These are phyloP conservation scores for Philotrypesis tridentata DNA, from an alignment of 1,140 invertebrate genomes.

Conservation along the genomic window DNA sequence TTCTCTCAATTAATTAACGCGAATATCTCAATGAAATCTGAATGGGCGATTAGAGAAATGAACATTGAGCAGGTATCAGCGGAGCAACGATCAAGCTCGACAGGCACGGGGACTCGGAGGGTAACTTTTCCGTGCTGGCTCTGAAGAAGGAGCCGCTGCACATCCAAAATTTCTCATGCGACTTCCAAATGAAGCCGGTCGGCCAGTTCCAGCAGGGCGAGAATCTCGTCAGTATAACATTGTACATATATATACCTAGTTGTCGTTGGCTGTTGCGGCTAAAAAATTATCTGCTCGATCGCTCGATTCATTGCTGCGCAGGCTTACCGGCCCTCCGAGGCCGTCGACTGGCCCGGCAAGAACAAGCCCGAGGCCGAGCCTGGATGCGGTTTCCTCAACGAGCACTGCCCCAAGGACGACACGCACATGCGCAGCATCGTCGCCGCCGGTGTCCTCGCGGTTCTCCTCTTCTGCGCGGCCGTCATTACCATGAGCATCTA, in stretches of 20 bases:
- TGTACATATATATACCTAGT: too few relatives aligned
- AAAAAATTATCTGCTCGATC: too few relatives aligned
- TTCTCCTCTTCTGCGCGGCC: constrained; percentile 84
- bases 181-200: constrained; percentile 85
- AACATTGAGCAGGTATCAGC: constrained; percentile 85
- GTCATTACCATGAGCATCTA: constrained; percentile 91
- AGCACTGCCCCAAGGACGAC: constrained; percentile 85
- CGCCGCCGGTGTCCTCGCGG: constrained; percentile 83
- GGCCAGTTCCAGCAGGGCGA: constrained; percentile 85
- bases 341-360: constrained; percentile 89
- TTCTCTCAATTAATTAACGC: constrained; percentile 28
- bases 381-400: constrained; percentile 92
- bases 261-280: too few relatives aligned
- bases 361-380: constrained; percentile 93
- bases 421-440: constrained; percentile 84
- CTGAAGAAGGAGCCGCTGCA: constrained; percentile 75
- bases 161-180: constrained; percentile 79
- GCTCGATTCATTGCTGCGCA: constrained; percentile 61
- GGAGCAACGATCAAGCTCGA: constrained; percentile 93
- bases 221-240: constrained; percentile 84
- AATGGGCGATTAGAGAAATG: background rate
- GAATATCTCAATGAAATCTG: background rate
- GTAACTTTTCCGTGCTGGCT: constrained; percentile 95
- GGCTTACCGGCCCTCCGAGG: constrained; percentile 80
- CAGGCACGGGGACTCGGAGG: constrained; percentile 94